phyloP scores from a whole-genome alignment of 2,113 vertebrate genomes.

The Elanus axillaris region DNA sequence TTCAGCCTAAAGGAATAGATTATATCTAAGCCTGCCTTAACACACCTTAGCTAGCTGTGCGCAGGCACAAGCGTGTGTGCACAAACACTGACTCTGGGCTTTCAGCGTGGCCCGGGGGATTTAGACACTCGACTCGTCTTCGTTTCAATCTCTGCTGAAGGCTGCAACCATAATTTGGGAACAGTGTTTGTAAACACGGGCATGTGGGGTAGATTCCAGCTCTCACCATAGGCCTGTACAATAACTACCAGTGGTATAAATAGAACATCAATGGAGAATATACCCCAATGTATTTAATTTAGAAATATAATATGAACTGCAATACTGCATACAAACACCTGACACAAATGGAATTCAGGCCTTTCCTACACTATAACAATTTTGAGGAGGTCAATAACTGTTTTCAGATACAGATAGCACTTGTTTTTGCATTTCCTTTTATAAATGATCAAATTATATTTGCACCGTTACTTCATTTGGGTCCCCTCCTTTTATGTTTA shows the following conservation, averaged over 20 bases:
- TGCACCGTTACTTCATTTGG: neutral
- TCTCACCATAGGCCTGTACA: neutral
- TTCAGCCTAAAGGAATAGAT: neutral
- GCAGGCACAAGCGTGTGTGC: neutral
- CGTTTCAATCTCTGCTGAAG: neutral
- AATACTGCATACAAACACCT: fast-evolving
- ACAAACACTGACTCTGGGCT: fast-evolving
- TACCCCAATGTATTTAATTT: neutral
- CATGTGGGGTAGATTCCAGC: neutral
- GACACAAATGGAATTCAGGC: neutral
- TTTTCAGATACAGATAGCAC: neutral
- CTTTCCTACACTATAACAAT: neutral
- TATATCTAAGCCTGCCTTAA: neutral
- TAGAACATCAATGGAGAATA: neutral
- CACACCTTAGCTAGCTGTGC: fast-evolving
- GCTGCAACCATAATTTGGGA: neutral
- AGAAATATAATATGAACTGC: neutral
- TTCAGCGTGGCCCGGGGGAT: neutral
- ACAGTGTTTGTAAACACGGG: neutral
- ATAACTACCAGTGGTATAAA: neutral
- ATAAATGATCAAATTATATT: neutral
- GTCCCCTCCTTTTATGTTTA: slow-evolving; percentile 9
- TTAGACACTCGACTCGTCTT: neutral
- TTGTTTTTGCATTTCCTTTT: neutral
- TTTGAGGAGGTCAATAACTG: neutral